These are phyloP conservation scores for Drosophila nigrodunni DNA, from an alignment of 1,140 invertebrate genomes.

Conservation along the genomic window DNA sequence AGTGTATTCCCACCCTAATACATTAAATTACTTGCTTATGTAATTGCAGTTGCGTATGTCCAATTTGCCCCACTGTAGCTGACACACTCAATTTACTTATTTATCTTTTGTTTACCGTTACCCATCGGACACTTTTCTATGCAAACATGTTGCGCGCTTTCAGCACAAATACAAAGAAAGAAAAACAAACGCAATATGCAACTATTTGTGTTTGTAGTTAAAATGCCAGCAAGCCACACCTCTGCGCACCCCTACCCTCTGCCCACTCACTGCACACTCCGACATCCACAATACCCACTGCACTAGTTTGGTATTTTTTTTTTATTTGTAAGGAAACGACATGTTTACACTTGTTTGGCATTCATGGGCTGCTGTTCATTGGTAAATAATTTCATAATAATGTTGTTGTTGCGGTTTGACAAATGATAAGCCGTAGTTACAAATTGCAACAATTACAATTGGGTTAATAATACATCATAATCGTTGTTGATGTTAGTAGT, in stretches of 20 bases:
- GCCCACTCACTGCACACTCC: not conserved
- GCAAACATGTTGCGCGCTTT: slow-evolving; percentile 44
- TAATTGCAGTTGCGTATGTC: not conserved
- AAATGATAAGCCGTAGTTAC: slow-evolving; percentile 68
- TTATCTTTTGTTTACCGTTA: slow-evolving; percentile 61
- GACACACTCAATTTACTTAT: slow-evolving; percentile 14
- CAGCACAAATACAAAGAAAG: slow-evolving; percentile 40
- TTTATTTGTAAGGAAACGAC: slow-evolving; percentile 33
- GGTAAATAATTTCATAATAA: slow-evolving; percentile 84
- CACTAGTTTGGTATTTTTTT: slow-evolving; percentile 9
- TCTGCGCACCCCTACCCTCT: not conserved
- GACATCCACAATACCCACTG: not conserved
- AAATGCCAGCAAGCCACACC: slow-evolving; percentile 44
- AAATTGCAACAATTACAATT: slow-evolving; percentile 79
- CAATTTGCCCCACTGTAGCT: not conserved
- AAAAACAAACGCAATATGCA: slow-evolving; percentile 66
- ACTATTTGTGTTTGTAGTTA: slow-evolving; percentile 77
- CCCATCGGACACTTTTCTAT: slow-evolving; percentile 33
- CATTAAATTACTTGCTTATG: not conserved
- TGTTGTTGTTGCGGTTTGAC: slow-evolving; percentile 79
- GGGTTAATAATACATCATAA: slow-evolving; percentile 73
- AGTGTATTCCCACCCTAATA: not conserved
- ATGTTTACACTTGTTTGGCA: slow-evolving; percentile 69
- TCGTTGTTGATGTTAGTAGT: not conserved
- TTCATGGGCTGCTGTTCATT: slow-evolving; percentile 81